Conservation (phyloP, 2,888 invertebrate genomes). For the Cloeon dipterum region DNA sequence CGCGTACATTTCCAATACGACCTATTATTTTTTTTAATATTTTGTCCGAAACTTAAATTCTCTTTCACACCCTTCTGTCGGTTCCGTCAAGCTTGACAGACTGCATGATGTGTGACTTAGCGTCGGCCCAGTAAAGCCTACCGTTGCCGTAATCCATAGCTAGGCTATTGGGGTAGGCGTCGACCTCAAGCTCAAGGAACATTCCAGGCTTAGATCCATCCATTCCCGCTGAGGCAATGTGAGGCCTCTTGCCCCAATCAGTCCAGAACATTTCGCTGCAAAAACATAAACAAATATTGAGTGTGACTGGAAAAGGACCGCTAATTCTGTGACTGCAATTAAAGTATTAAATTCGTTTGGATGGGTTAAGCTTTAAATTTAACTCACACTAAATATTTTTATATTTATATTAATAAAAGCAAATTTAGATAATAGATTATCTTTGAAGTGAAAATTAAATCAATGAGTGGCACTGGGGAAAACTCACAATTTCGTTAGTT, state of each 20-base stretch:
- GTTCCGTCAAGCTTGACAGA: slow-evolving; percentile 37
- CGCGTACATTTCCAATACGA: slow-evolving; percentile 31
- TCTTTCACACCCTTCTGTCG: slow-evolving; percentile 40
- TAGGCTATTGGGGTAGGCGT: slow-evolving; percentile 67
- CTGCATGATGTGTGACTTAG: slow-evolving; percentile 39
- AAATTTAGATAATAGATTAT: too few species aligned
- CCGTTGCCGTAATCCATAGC: slow-evolving; percentile 55
- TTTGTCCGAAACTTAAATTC: slow-evolving; percentile 6
- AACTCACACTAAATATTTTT: too few species aligned
- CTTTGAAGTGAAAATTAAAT: too few species aligned
- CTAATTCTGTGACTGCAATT: background rate
- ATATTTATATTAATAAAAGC: too few species aligned
- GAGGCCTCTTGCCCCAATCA: slow-evolving; percentile 53
- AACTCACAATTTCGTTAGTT: too few species aligned
- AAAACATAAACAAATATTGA: slow-evolving; percentile 7
- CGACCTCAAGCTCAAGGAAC: slow-evolving; percentile 32
- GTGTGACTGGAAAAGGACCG: background rate
- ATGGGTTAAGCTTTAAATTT: too few species aligned
- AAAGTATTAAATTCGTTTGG: too few species aligned
- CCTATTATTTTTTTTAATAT: slow-evolving; percentile 10
- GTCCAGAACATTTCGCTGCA: slow-evolving; percentile 72
- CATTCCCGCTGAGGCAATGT: slow-evolving; percentile 64
- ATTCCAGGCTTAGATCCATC: slow-evolving; percentile 42
- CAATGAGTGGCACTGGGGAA: too few species aligned
- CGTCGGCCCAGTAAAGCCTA: slow-evolving; percentile 78